Evolutionary conservation across 2,113 vertebrate genomes (phyloP).

Genomic region (Aegotheles bennettii): DNA sequence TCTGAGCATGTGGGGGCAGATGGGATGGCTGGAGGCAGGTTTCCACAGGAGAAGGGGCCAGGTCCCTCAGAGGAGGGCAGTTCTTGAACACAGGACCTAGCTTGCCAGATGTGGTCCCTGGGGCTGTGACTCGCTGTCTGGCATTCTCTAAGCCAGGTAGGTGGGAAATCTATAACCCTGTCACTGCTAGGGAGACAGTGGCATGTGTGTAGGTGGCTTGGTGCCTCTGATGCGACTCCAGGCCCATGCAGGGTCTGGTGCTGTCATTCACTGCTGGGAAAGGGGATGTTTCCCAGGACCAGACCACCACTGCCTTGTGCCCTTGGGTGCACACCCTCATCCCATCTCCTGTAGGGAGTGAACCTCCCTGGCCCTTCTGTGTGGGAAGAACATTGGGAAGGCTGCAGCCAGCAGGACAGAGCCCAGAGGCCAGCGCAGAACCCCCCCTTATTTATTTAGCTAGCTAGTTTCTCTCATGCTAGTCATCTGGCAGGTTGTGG

Average conservation of each 20-base stretch:
- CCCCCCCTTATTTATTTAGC: conserved; percentile 8
- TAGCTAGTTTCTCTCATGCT: background rate
- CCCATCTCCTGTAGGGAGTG: background rate
- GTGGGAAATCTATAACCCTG: background rate
- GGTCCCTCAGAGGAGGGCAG: background rate
- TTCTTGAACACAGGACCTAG: background rate
- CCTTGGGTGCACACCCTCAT: background rate
- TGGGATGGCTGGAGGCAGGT: background rate
- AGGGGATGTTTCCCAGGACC: background rate
- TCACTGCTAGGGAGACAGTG: no score
- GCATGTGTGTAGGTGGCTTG: fast-evolving
- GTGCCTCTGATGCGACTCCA: background rate
- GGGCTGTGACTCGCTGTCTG: background rate
- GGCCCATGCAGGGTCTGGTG: background rate
- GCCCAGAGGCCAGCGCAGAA: conserved; percentile 19
- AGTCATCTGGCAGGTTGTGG: background rate
- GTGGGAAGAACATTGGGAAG: background rate
- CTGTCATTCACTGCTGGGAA: background rate
- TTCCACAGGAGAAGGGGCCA: background rate
- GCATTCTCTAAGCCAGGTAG: background rate
- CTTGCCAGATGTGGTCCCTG: background rate
- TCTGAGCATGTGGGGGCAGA: background rate
- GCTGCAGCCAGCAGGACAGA: background rate
- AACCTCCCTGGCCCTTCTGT: background rate
- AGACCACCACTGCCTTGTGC: background rate